phyloP scores from a whole-genome alignment of 2,113 vertebrate genomes.

The Cyphomyrus discorhynchus region DNA sequence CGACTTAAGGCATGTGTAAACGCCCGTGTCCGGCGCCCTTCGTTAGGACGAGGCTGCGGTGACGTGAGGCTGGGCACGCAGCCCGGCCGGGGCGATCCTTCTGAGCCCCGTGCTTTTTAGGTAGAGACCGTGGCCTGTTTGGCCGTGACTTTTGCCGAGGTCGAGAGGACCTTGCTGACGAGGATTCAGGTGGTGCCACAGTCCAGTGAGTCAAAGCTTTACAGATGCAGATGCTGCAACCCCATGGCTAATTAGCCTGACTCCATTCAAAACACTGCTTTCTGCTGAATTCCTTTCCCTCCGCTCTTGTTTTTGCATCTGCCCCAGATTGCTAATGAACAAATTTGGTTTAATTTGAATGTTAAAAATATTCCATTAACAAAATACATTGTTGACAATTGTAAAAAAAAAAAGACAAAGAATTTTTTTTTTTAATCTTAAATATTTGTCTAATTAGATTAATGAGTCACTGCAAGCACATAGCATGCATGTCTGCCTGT shows the following conservation, averaged over 20 bases:
- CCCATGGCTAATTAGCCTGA: neutral
- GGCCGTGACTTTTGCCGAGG: no score
- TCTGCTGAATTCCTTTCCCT: neutral
- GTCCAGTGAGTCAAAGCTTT: constrained; percentile 1
- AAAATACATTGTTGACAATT: neutral
- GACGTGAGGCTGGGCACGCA: neutral
- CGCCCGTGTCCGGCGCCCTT: neutral
- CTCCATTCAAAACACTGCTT: neutral
- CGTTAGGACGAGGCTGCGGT: neutral
- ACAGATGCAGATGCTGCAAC: neutral
- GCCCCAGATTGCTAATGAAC: neutral
- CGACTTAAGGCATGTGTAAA: neutral
- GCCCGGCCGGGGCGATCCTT: neutral
- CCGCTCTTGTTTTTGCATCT: neutral
- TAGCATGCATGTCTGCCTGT: neutral
- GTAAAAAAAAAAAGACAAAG: no score
- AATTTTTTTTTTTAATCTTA: neutral
- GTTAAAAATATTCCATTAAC: neutral
- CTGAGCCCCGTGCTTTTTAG: neutral
- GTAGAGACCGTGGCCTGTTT: neutral
- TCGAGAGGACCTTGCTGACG: neutral
- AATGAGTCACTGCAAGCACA: neutral
- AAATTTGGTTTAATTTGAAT: neutral
- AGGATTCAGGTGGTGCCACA: neutral
- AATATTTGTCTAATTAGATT: neutral